Conservation (phyloP, 2,113 vertebrate genomes). For the Lepus europaeus region DNA sequence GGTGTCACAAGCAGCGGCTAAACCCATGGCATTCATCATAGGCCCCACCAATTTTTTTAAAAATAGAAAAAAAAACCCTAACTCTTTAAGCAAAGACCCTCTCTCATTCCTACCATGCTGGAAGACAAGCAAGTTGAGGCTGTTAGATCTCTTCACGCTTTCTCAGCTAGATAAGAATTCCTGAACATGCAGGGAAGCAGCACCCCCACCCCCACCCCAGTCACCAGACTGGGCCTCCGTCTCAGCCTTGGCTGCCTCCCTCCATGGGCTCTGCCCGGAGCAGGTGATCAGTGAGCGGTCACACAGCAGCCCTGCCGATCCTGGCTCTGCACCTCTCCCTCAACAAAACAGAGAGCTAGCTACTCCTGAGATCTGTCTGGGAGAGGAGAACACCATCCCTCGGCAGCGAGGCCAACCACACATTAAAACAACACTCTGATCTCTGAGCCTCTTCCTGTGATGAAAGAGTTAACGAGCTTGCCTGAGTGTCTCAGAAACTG, state of each 20-base stretch:
- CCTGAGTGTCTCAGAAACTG: too few species aligned
- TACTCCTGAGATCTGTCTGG: not conserved
- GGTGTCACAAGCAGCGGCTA: too few species aligned
- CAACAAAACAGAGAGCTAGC: not conserved
- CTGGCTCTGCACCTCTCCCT: not conserved
- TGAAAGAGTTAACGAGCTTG: too few species aligned
- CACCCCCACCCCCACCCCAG: not conserved
- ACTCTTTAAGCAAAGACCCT: not conserved
- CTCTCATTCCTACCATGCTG: rapidly evolving
- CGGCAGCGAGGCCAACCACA: not conserved
- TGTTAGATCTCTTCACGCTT: not conserved
- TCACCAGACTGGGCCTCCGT: too few species aligned
- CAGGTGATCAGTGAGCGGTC: not conserved
- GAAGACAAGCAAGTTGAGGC: not conserved
- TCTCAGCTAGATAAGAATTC: not conserved
- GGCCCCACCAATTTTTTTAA: not conserved
- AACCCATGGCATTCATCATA: too few species aligned
- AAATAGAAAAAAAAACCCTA: not conserved
- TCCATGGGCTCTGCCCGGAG: too few species aligned
- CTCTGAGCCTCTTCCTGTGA: too few species aligned
- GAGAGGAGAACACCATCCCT: not conserved
- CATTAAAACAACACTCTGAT: not conserved
- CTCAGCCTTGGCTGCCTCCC: too few species aligned
- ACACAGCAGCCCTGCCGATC: not conserved
- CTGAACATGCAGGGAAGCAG: not conserved